Evolutionary conservation across 2,797 vertebrate genomes (phyloP), one percentile per base, ranked within the genome.

Genomic region (Austrolebias charrua): DNA sequence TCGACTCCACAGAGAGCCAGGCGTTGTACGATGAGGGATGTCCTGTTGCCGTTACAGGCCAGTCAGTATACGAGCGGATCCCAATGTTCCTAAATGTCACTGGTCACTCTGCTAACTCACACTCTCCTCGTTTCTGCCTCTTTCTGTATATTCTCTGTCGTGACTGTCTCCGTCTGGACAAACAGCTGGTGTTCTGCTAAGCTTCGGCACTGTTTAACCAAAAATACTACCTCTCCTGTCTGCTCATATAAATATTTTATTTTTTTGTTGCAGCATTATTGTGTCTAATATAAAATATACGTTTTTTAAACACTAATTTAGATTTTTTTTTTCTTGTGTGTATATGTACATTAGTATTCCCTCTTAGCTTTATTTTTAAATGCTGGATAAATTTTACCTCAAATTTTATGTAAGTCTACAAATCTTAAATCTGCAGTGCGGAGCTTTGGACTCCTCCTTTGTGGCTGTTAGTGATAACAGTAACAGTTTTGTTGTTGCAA

Each of bases 161-260:
- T 56, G 53, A 31, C 9, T 81, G 48, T 78, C 40, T 66, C 50
- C 44, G 45, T 70, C 67, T 74, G 60, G 58, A 59, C 63, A 76
- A 73, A 71, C 66, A 5, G 56, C 75, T 55, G 53, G 64, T 11
- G 61, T 71, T 70, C 72, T 71, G 79, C 84, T 75, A 47, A 71
- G 75, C 84, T 84, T 80, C 40, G 55, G 79, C 79, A 61, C 79
- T 66, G 71, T 85, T 89, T 88, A 88, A 89, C 86, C 88, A 84
- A 92, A 92, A 87, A 81, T 90, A 90, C 91, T 93, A 93, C 92
- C 92, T 93, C 92, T 92, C 83, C 88, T 79, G 81, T 86, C 80
- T 54, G 77, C 88, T 82, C 80, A 78, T 35, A 79, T 14, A 71
- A 16, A 64, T 49, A 63, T 40, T 60, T 29, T 59, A 20, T 44